These are phyloP conservation scores for Gymnoscopelus microlampas DNA, from an alignment of 2,797 vertebrate species.

Conservation along the genomic window DNA sequence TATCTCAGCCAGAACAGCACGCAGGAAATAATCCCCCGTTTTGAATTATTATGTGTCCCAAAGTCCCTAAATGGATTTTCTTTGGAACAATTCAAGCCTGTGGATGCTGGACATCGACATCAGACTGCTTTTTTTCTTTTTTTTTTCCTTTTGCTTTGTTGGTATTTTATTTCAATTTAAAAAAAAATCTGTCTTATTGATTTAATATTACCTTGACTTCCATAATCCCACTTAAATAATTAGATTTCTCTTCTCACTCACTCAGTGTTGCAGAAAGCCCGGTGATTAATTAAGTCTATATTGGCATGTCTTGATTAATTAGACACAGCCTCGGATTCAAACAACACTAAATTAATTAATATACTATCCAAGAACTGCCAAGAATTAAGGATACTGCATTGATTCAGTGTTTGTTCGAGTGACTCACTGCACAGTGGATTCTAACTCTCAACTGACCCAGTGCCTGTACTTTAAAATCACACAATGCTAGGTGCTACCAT, in stretches of 20 bases:
- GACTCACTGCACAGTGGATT: neutral
- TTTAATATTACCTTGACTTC: constrained; percentile 72
- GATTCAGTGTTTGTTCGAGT: constrained; percentile 36
- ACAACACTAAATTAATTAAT: constrained; percentile 48
- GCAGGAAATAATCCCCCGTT: constrained; percentile 67
- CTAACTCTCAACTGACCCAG: constrained; percentile 3
- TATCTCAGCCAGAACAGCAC: constrained; percentile 62
- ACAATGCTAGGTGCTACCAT: constrained; percentile 39
- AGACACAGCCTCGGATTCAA: constrained; percentile 35
- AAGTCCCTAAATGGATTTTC: constrained; percentile 73
- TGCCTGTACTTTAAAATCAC: constrained; percentile 44
- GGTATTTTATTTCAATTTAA: constrained; percentile 15
- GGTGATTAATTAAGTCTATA: constrained; percentile 66
- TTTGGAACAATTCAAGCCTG: constrained; percentile 45
- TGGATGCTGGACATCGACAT: constrained; percentile 43
- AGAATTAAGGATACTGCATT: constrained; percentile 33
- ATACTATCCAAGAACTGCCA: constrained; percentile 10
- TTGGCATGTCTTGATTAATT: constrained; percentile 64
- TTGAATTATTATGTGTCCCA: constrained; percentile 71
- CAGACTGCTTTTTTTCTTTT: constrained; percentile 60
- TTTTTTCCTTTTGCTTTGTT: constrained; percentile 16
- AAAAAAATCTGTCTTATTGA: constrained; percentile 58
- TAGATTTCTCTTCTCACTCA: constrained; percentile 61
- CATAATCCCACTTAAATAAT: constrained; percentile 74
- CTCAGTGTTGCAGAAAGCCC: constrained; percentile 36